These are phyloP conservation scores for Sebastes jordani DNA, from an alignment of 2,797 vertebrate species.

Conservation along the genomic window DNA sequence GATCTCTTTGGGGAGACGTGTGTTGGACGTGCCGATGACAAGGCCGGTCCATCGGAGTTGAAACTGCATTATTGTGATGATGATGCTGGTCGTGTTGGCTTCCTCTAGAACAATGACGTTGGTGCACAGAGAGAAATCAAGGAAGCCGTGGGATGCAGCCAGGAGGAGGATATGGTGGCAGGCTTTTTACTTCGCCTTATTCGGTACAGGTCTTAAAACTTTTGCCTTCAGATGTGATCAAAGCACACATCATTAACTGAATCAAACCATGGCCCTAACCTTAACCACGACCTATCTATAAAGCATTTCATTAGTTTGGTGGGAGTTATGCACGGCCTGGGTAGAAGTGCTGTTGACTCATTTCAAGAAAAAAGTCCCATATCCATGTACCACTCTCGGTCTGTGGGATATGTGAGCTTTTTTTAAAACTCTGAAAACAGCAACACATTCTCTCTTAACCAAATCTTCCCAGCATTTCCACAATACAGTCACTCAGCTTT, in stretches of 20 bases:
- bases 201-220: neutral
- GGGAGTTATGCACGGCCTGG: neutral
- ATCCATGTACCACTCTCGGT: neutral
- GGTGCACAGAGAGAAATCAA: neutral
- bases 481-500: neutral
- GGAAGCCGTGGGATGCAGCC: neutral
- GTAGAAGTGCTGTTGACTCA: neutral
- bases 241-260: neutral
- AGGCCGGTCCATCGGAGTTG: too few species aligned
- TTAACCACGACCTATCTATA: neutral
- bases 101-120: too few species aligned
- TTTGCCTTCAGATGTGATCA: neutral
- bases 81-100: too few species aligned
- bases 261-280: neutral
- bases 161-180: neutral
- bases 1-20: too few species aligned
- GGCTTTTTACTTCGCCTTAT: neutral
- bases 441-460: neutral
- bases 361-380: neutral
- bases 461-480: conserved; percentile 9
- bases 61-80: too few species aligned
- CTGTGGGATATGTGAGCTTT: neutral
- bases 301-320: neutral
- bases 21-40: too few species aligned
- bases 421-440: conserved; percentile 5